Percentiles rank a stretch among this genome's conserved stretches.
Conservation (phyloP, 2,113 vertebrate genomes). For the Azemiops feae region DNA sequence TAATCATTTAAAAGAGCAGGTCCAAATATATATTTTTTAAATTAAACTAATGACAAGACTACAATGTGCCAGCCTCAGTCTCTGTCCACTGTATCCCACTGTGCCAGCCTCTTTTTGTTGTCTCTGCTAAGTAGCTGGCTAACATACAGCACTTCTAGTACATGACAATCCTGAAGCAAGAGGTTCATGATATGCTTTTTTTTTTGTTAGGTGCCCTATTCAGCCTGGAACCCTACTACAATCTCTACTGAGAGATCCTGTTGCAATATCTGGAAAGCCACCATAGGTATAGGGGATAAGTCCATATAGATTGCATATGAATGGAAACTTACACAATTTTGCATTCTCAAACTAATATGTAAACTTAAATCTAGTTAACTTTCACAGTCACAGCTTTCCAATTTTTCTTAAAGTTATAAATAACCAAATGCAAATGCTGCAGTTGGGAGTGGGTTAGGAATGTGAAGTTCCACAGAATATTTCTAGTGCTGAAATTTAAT, state of each 20-base stretch:
- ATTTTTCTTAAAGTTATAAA: background rate
- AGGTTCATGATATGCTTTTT: background rate
- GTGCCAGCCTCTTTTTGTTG: background rate
- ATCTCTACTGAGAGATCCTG: background rate
- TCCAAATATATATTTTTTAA: background rate
- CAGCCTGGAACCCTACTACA: background rate
- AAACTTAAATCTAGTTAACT: background rate
- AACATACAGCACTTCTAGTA: background rate
- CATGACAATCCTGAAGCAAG: background rate
- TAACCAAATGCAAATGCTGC: background rate
- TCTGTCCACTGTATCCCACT: background rate
- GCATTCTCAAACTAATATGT: background rate
- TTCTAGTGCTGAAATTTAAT: background rate
- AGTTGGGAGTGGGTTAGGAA: background rate
- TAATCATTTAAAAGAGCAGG: background rate
- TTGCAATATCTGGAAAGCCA: background rate
- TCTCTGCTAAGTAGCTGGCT: background rate
- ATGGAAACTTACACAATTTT: background rate
- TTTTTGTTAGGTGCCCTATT: background rate
- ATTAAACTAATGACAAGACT: background rate
- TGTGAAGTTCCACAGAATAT: background rate
- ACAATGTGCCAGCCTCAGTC: background rate
- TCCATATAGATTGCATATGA: background rate
- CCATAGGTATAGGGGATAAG: background rate
- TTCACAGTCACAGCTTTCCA: background rate